phyloP scores from a whole-genome alignment of 2,888 invertebrate genomes.

The Eupelmus urozonus region DNA sequence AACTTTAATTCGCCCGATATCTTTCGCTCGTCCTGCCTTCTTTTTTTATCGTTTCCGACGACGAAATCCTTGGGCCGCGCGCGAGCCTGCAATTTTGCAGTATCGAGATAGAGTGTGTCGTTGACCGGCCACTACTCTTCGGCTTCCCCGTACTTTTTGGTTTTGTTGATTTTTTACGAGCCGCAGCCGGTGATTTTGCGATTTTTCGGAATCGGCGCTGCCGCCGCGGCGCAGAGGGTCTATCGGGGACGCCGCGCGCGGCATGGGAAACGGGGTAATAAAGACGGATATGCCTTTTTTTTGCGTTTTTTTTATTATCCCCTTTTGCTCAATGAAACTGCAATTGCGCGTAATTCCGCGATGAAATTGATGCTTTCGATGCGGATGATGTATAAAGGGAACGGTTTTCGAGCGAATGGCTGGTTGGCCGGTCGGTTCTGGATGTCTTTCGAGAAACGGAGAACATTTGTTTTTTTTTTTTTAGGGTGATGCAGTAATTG shows the following conservation, averaged over 20 bases:
- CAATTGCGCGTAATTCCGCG: background rate
- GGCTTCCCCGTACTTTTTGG: background rate
- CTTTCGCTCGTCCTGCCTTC: background rate
- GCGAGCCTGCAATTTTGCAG: constrained; percentile 28
- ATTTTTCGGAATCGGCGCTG: constrained; percentile 14
- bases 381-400: background rate
- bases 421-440: background rate
- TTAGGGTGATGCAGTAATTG: background rate
- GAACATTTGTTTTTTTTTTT: background rate
- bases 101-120: constrained; percentile 4
- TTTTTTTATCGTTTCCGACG: constrained; percentile 44
- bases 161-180: constrained; percentile 9
- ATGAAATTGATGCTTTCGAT: background rate
- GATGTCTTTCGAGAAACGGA: background rate
- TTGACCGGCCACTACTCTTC: constrained; percentile 11
- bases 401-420: background rate
- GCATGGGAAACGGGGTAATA: constrained; percentile 1
- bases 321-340: background rate
- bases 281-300: background rate
- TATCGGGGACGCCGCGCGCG: background rate
- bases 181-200: constrained; percentile 8
- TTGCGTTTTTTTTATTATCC: background rate
- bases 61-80: constrained; percentile 24
- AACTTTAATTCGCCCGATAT: background rate
- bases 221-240: background rate